phyloP scores from a whole-genome alignment of 2,797 vertebrate genomes.

The Acrossocheilus wenchowensis region DNA sequence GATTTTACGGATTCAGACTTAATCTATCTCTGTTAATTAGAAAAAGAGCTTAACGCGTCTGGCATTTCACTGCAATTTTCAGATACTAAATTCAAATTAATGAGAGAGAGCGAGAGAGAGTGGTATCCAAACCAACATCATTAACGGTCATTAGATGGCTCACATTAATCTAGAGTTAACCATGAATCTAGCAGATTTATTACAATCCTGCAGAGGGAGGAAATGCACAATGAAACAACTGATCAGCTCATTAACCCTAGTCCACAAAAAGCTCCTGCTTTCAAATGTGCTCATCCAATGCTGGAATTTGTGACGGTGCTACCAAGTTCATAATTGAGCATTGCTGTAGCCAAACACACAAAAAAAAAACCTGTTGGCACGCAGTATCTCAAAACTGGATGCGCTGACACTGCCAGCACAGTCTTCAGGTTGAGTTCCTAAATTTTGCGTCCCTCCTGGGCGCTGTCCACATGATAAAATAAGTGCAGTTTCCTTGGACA shows the following conservation, averaged over 20 bases:
- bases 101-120: conserved; percentile 27
- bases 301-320: conserved; percentile 21
- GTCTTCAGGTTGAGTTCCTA: conserved; percentile 30
- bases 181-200: conserved; percentile 51
- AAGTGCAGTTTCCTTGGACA: conserved; percentile 1
- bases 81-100: conserved; percentile 46
- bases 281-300: conserved; percentile 21
- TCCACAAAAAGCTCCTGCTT: conserved; percentile 13
- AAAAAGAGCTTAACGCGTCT: conserved; percentile 29
- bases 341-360: conserved; percentile 8
- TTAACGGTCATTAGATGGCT: conserved; percentile 53
- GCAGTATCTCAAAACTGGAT: not conserved
- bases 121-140: conserved; percentile 44
- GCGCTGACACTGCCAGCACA: not conserved
- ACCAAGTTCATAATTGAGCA: conserved; percentile 13
- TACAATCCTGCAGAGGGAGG: conserved; percentile 43
- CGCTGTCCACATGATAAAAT: conserved; percentile 13
- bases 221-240: conserved; percentile 49
- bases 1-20: conserved; percentile 26
- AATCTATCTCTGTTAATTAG: conserved; percentile 48
- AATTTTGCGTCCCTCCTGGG: conserved; percentile 15
- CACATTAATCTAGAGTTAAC: conserved; percentile 57
- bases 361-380: conserved; percentile 22
- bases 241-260: conserved; percentile 54
- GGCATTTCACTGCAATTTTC: conserved; percentile 33